Conservation (phyloP, 2,113 vertebrate species). For the Megaleporinus macrocephalus region DNA sequence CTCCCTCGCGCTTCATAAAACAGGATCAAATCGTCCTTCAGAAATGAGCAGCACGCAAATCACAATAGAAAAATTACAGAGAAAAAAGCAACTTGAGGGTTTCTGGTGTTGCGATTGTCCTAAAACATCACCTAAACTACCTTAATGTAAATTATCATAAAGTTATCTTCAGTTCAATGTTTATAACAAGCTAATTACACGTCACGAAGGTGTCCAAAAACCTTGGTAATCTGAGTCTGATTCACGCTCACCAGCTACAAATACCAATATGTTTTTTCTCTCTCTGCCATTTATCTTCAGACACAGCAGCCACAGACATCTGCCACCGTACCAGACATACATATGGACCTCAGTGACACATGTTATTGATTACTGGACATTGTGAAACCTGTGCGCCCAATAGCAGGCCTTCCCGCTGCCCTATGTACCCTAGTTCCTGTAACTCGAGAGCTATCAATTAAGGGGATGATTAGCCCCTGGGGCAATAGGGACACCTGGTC, state of each 20-base stretch:
- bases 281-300: constrained; percentile 17
- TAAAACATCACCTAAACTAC: not conserved
- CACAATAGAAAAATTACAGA: constrained; percentile 4
- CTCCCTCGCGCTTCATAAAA: constrained; percentile 30
- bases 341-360: not conserved
- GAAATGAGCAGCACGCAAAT: constrained; percentile 28
- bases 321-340: constrained; percentile 31
- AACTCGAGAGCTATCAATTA: constrained; percentile 43
- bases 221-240: not conserved
- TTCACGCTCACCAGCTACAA: not conserved
- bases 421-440: constrained; percentile 41
- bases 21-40: constrained; percentile 23
- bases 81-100: not conserved
- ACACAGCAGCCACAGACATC: constrained; percentile 16
- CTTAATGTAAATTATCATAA: not conserved
- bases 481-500: constrained; percentile 34
- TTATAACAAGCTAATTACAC: not conserved
- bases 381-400: constrained; percentile 3
- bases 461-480: constrained; percentile 37
- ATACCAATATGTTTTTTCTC: not conserved
- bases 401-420: constrained; percentile 19
- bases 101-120: not conserved
- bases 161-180: not conserved
- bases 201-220: not conserved
- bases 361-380: constrained; percentile 45